Evolutionary conservation across 2,113 vertebrate species (phyloP), one percentile per base, ranked within the genome.

Genomic region (Epinephelus cyanopodus): DNA sequence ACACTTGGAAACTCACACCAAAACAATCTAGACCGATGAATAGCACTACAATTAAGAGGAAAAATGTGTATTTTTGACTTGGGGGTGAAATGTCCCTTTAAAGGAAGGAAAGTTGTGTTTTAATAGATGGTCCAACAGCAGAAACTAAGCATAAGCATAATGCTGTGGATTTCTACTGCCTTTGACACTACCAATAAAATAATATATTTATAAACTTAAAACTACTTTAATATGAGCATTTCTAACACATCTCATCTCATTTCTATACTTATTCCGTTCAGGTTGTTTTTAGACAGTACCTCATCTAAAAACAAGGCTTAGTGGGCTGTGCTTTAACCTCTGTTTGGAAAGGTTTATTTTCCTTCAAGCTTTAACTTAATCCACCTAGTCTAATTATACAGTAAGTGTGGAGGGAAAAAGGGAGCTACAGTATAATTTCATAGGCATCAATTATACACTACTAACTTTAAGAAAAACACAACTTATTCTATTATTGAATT

Each of bases 371-470:
- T 66, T 2, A 11, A 77, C 66, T 63, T 53, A 77, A 83, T 70
- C 63, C 67, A 69, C 21, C 37, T 48, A 2, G 69, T 72, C 52
- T 83, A 86, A 90, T 88, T 88, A 88, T 69, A 83, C 70, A 71
- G 60, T 39, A 4, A 75, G 60, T 47, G 77, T 71, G 54, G 27
- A 39, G 54, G 83, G 23, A 6, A 63, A 87, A 61, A 63, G 17
- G 33, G 27, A 85, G 77, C 85, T 9, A 62, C 53, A 45, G 77
- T 81, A 42, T 81, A 84, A 88, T 88, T 90, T 79, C 57, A 86
- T 8, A 84, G 75, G 67, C 62, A 73, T 42, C 74, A 82, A 85
- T 84, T 86, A 90, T 37, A 83, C 53, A 67, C 21, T 37, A 4
- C 60, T 63, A 60, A 72, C 71, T 57, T 74, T 42, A 58, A 42